Evolutionary conservation across 2,797 vertebrate species (phyloP).

Genomic region (Melanotaenia pygmaea): DNA sequence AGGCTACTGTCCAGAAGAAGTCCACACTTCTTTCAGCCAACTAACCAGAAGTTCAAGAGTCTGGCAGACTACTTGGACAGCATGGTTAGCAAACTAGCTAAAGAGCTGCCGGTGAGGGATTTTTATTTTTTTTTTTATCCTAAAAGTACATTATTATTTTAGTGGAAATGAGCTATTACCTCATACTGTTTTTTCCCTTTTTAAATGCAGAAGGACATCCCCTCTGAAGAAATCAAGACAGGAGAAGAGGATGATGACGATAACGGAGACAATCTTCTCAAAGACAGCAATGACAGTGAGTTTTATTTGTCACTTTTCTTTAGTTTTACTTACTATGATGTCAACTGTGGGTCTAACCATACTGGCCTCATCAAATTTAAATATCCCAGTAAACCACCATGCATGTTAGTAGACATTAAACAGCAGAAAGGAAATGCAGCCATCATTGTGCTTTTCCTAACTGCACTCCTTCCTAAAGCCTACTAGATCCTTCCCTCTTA

Average conservation of each 20-base stretch:
- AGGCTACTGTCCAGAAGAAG: constrained; percentile 94
- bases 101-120: constrained; percentile 93
- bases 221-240: constrained; percentile 99
- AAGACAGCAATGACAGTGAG: constrained; percentile 98
- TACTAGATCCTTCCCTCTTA: too few species aligned
- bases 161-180: not conserved
- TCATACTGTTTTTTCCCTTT: not conserved
- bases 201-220: constrained; percentile 85
- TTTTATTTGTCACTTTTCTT: constrained; percentile 2
- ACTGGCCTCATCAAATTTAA: too few species aligned
- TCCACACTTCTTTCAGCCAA: constrained; percentile 98
- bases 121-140: not conserved
- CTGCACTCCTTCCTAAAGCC: too few species aligned
- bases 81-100: constrained; percentile 99
- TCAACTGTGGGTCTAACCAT: not conserved
- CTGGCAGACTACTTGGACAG: constrained; percentile 97
- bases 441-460: too few species aligned
- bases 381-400: too few species aligned
- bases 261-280: constrained; percentile 97
- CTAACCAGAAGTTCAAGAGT: constrained; percentile 98
- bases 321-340: not conserved
- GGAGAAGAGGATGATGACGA: constrained; percentile 98
- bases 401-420: too few species aligned
- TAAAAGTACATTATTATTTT: not conserved
- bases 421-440: too few species aligned